These are phyloP conservation scores for Yponomeuta plumbellus DNA, from an alignment of 2,888 invertebrate species.

Conservation along the genomic window DNA sequence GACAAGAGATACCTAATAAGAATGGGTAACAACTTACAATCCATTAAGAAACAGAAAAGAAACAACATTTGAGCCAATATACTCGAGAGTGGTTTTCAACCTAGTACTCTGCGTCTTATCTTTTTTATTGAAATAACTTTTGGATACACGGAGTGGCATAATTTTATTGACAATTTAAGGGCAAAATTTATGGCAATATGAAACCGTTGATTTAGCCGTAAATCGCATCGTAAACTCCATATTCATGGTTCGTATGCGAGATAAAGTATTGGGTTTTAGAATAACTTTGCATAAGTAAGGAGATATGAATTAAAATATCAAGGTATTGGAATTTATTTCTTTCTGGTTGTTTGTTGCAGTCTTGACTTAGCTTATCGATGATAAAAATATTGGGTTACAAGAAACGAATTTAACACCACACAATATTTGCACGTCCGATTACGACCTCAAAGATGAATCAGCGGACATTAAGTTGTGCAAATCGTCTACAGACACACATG, in stretches of 20 bases:
- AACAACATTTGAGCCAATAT: neutral
- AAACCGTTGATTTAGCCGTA: slow-evolving; percentile 67
- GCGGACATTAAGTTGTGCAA: too few species aligned
- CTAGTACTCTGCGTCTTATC: neutral
- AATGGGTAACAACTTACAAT: neutral
- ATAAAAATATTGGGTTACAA: neutral
- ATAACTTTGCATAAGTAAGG: slow-evolving; percentile 28
- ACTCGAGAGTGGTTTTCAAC: neutral
- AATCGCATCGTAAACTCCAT: slow-evolving; percentile 52
- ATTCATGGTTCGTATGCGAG: slow-evolving; percentile 49
- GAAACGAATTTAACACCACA: neutral
- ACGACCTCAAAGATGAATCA: too few species aligned
- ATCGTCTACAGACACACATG: too few species aligned
- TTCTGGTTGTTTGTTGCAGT: slow-evolving; percentile 7
- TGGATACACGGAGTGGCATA: neutral
- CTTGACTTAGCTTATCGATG: neutral
- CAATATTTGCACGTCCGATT: too few species aligned
- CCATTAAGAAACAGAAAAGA: slow-evolving; percentile 3
- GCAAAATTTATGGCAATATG: slow-evolving; percentile 56
- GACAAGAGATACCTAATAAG: neutral
- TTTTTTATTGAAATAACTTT: slow-evolving; percentile 2
- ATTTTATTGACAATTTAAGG: slow-evolving; percentile 53
- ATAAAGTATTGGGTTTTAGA: slow-evolving; percentile 53
- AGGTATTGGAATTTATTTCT: slow-evolving; percentile 23
- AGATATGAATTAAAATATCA: slow-evolving; percentile 11